These are phyloP conservation scores for Neria commutata DNA, from an alignment of 2,888 invertebrate species.

Conservation along the genomic window DNA sequence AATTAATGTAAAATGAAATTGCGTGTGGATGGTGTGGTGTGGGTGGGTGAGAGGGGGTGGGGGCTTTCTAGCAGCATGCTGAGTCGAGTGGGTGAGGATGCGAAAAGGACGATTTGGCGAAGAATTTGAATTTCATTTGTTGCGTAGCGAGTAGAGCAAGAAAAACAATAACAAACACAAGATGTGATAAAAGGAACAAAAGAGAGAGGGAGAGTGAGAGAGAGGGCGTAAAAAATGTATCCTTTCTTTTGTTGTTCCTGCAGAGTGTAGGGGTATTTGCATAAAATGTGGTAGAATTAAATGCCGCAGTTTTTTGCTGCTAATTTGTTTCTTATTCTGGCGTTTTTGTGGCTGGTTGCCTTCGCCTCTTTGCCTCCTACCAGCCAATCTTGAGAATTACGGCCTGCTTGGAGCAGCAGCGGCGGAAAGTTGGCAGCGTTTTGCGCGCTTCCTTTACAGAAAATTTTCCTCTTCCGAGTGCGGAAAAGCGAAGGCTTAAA, in stretches of 20 bases:
- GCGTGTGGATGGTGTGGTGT: conserved; percentile 31
- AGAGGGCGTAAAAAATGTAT: neutral
- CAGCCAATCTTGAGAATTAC: neutral
- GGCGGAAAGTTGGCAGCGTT: too few relatives aligned
- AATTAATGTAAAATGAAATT: conserved; percentile 42
- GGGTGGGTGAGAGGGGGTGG: neutral
- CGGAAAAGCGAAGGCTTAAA: too few relatives aligned
- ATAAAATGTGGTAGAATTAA: conserved; percentile 33
- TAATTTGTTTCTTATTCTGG: conserved; percentile 25
- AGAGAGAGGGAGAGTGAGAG: too few relatives aligned
- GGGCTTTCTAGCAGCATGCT: too few relatives aligned
- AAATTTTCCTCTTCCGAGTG: too few relatives aligned
- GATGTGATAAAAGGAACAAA: neutral
- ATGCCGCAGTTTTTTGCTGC: conserved; percentile 25
- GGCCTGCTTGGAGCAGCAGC: neutral
- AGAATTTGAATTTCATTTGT: conserved; percentile 33
- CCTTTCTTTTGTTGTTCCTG: conserved; percentile 4
- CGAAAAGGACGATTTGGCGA: neutral
- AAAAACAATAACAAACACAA: neutral
- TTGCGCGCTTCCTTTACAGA: too few relatives aligned
- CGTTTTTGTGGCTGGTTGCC: neutral
- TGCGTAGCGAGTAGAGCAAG: conserved; percentile 3
- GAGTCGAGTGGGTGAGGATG: neutral
- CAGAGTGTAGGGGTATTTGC: conserved; percentile 31
- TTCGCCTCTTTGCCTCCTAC: neutral